These are phyloP conservation scores for Panopea generosa DNA, from an alignment of 2,888 invertebrate species.

Conservation along the genomic window DNA sequence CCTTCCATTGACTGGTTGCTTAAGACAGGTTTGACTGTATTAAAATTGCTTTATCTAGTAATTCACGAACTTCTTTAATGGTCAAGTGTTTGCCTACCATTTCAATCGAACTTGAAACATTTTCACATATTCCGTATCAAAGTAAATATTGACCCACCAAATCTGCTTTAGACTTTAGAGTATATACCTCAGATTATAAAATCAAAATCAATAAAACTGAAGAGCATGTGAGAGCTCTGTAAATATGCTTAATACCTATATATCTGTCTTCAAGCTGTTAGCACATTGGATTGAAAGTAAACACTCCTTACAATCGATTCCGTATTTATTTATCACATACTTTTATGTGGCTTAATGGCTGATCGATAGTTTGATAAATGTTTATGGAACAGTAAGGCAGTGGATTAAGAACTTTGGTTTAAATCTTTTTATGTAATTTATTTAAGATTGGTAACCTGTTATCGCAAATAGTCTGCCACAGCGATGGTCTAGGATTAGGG, in stretches of 20 bases:
- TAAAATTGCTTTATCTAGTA: no score
- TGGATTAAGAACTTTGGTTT: no score
- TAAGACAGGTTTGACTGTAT: no score
- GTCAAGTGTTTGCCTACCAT: no score
- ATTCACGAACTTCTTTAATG: no score
- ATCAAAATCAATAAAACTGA: no score
- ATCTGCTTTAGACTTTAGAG: neutral
- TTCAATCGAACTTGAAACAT: no score
- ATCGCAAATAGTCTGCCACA: no score
- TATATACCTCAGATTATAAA: neutral
- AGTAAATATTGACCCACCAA: slow-evolving; percentile 1
- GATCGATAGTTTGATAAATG: neutral
- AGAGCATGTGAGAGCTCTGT: neutral
- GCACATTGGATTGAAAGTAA: neutral
- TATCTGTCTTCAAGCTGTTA: neutral
- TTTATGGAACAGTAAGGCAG: neutral
- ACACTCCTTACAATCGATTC: neutral
- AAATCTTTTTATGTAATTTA: no score
- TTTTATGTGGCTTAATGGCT: neutral
- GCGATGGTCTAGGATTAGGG: no score
- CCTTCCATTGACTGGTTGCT: no score
- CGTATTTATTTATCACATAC: neutral
- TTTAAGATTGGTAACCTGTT: no score
- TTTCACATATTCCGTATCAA: neutral
- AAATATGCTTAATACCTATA: neutral